Conservation (phyloP, 2,113 vertebrate genomes). For the Athene noctua region DNA sequence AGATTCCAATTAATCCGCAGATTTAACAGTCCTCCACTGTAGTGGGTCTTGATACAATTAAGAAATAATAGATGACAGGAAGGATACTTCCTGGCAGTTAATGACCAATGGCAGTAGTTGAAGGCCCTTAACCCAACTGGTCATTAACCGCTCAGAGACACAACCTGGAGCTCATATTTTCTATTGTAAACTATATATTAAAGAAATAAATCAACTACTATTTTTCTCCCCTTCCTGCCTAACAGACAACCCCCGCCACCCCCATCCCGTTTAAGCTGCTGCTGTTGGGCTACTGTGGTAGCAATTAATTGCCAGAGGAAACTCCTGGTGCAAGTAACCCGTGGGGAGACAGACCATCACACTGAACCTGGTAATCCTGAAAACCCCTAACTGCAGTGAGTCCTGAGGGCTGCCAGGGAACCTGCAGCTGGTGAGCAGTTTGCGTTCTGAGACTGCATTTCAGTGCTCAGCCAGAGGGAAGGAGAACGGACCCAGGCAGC, state of each 20-base stretch:
- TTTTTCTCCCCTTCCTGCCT: background rate
- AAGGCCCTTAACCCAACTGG: constrained; percentile 41
- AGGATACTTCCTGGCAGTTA: constrained; percentile 41
- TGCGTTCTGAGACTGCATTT: background rate
- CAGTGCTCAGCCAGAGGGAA: background rate
- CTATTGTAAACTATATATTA: constrained; percentile 43
- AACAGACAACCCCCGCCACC: too few relatives aligned
- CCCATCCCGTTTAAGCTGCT: background rate
- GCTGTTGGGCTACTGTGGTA: background rate
- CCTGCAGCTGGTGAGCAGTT: background rate
- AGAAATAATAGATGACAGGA: constrained; percentile 49
- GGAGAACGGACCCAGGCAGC: accelerated
- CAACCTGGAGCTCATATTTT: constrained; percentile 44
- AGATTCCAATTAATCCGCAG: constrained; percentile 50
- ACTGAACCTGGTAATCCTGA: background rate
- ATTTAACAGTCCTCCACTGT: constrained; percentile 27
- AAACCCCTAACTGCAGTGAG: background rate
- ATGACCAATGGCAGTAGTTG: background rate
- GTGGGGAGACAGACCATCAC: accelerated
- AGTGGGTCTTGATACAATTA: constrained; percentile 53
- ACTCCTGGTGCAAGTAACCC: background rate
- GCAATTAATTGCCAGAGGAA: background rate
- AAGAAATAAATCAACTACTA: constrained; percentile 33
- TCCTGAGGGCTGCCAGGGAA: background rate
- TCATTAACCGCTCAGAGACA: constrained; percentile 44